Evolutionary conservation across 2,888 invertebrate species (phyloP).

Genomic region (Graphium colonna): DNA sequence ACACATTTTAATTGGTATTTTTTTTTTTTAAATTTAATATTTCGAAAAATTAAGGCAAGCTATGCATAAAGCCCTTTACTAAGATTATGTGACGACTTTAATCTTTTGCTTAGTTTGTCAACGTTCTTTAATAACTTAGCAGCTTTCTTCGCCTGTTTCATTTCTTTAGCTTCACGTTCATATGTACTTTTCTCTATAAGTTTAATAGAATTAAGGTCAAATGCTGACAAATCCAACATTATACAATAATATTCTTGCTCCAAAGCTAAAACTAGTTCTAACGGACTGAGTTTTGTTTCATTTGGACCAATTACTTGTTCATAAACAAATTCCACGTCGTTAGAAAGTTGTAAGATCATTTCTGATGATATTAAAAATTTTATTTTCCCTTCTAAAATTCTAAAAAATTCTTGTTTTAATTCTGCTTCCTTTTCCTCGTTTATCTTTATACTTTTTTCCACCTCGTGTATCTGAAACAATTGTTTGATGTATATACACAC

Average conservation of each 20-base stretch:
- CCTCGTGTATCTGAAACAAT: conserved; percentile 51
- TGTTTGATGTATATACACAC: no score
- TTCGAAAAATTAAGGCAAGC: no score
- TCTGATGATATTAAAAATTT: conserved; percentile 79
- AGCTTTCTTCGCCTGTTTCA: conserved; percentile 58
- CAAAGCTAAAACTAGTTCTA: conserved; percentile 81
- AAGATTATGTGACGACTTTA: conserved; percentile 63
- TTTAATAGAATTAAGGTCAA: conserved; percentile 57
- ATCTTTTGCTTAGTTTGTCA: conserved; percentile 59
- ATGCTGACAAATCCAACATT: conserved; percentile 60
- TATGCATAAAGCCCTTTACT: not conserved
- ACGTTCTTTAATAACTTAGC: conserved; percentile 61
- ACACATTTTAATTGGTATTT: no score
- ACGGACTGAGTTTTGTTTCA: conserved; percentile 78
- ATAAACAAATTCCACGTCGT: conserved; percentile 84
- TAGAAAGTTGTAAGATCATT: conserved; percentile 79
- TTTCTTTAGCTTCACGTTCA: conserved; percentile 48
- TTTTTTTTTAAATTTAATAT: not conserved
- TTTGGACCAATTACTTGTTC: conserved; percentile 81
- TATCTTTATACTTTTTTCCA: conserved; percentile 49
- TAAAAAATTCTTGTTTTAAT: conserved; percentile 59
- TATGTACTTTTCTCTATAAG: conserved; percentile 62
- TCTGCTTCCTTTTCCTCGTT: conserved; percentile 56
- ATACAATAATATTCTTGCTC: conserved; percentile 74
- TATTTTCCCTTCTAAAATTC: conserved; percentile 64